Evolutionary conservation across 2,888 invertebrate species (phyloP).

Genomic region (Diarsia mendica): DNA sequence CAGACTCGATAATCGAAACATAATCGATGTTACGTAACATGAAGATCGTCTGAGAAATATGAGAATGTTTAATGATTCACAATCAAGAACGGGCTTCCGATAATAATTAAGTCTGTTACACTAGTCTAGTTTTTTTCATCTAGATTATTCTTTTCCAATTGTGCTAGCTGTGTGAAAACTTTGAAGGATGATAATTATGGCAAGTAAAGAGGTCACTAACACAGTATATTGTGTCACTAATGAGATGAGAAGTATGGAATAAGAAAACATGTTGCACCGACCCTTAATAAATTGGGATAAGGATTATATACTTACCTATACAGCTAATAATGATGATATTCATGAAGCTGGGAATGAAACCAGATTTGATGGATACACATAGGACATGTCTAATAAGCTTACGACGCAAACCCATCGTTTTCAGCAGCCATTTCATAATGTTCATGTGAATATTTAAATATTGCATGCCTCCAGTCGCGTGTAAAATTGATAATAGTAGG

Average conservation of each 20-base stretch:
- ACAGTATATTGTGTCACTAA: no score
- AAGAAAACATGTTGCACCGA: background rate
- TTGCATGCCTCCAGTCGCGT: slow-evolving; percentile 43
- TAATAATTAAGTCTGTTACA: background rate
- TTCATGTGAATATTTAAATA: slow-evolving; percentile 24
- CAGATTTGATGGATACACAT: no score
- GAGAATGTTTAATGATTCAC: slow-evolving; percentile 9
- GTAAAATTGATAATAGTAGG: slow-evolving; percentile 56
- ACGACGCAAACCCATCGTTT: background rate
- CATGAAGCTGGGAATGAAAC: background rate
- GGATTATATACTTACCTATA: no score
- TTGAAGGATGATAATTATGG: background rate
- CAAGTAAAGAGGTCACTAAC: background rate
- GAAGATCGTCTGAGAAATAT: slow-evolving; percentile 23
- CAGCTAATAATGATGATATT: background rate
- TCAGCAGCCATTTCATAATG: slow-evolving; percentile 18
- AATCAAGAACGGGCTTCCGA: slow-evolving; percentile 32
- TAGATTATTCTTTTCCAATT: slow-evolving; percentile 1
- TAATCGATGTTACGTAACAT: slow-evolving; percentile 55
- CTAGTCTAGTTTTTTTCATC: slow-evolving; percentile 14
- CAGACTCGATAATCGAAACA: slow-evolving; percentile 19
- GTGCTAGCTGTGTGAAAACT: no score
- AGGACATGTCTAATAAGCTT: background rate
- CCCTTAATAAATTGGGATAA: no score
- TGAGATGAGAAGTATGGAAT: background rate